phyloP scores from a whole-genome alignment of 2,113 vertebrate species.

The Cottus gobio region DNA sequence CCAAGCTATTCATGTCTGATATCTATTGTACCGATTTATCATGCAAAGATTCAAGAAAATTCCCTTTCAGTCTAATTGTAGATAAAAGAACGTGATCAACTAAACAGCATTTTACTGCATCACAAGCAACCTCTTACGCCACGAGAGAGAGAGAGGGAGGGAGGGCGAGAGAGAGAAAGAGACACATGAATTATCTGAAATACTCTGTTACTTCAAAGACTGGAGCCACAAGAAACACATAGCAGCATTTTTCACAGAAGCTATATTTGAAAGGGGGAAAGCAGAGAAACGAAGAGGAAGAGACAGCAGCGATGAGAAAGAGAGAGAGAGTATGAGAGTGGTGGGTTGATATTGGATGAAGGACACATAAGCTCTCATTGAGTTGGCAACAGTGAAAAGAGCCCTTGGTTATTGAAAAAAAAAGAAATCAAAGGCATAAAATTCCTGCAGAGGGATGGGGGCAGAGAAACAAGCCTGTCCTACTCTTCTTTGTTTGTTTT shows the following conservation, averaged over 20 bases:
- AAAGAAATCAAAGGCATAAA: conserved; percentile 77
- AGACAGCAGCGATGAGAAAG: conserved; percentile 32
- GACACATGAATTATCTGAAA: conserved; percentile 57
- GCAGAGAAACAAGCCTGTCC: conserved; percentile 69
- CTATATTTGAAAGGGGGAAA: conserved; percentile 69
- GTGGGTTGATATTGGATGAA: conserved; percentile 76
- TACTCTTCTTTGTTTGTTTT: conserved; percentile 59
- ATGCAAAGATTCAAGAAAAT: neutral
- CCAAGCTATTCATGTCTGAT: neutral
- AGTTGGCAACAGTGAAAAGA: conserved; percentile 77
- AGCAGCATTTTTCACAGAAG: conserved; percentile 60
- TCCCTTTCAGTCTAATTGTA: conserved; percentile 30
- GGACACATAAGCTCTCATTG: conserved; percentile 71
- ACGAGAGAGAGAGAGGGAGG: conserved; percentile 42
- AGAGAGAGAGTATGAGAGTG: conserved; percentile 43
- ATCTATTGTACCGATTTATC: conserved; percentile 27
- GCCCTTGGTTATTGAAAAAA: conserved; percentile 75
- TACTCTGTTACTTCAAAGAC: conserved; percentile 61
- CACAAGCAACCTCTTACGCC: conserved; percentile 56
- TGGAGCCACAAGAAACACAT: conserved; percentile 65
- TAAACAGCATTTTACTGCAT: conserved; percentile 40
- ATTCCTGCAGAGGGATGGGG: conserved; percentile 69
- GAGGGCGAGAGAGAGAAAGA: conserved; percentile 48
- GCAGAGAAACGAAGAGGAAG: conserved; percentile 59
- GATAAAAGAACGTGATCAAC: conserved; percentile 37